These are phyloP conservation scores for Molossus alvarezi DNA, from an alignment of 2,797 vertebrate species.

Conservation along the genomic window DNA sequence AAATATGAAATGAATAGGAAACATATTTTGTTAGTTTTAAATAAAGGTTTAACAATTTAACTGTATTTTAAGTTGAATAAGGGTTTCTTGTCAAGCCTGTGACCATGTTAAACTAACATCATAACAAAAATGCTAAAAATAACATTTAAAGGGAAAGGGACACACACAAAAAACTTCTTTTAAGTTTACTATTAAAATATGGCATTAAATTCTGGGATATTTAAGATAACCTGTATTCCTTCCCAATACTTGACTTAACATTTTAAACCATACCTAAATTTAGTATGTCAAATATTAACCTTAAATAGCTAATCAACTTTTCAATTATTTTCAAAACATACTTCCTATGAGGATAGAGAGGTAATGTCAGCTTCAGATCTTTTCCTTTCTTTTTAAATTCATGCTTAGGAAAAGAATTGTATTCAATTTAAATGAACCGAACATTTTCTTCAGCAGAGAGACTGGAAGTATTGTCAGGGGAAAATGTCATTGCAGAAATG, in stretches of 20 bases:
- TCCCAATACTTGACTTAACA: neutral
- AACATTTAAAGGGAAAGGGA: neutral
- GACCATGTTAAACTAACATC: neutral
- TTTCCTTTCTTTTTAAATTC: constrained; percentile 21
- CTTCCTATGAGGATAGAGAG: neutral
- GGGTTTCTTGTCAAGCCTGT: neutral
- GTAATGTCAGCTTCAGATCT: neutral
- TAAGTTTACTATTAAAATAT: neutral
- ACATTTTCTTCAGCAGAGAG: neutral
- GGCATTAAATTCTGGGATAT: neutral
- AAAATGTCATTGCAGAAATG: neutral
- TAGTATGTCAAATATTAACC: neutral
- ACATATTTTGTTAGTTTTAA: neutral
- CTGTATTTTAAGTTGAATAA: neutral
- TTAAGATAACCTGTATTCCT: neutral
- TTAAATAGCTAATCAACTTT: neutral
- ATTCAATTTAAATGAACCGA: constrained; percentile 7
- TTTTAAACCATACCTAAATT: neutral
- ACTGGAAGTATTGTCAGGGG: neutral
- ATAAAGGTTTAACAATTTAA: neutral
- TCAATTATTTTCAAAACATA: constrained; percentile 30
- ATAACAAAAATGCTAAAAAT: neutral
- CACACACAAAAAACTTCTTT: neutral
- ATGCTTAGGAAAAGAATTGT: neutral
- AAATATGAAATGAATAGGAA: neutral